phyloP scores from a whole-genome alignment of 2,797 vertebrate genomes.

The Leptodactylus fallax region DNA sequence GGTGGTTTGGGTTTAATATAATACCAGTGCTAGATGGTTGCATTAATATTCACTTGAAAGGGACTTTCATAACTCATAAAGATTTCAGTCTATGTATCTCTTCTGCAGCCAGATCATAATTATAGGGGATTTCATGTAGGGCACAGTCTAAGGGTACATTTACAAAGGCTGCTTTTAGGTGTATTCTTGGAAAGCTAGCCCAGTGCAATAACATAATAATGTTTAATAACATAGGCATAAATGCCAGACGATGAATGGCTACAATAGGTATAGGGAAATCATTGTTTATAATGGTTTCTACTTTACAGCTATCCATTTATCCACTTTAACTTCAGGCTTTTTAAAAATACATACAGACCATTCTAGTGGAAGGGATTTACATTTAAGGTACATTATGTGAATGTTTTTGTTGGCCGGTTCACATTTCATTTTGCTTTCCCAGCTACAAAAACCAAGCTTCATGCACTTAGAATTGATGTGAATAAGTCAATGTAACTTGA shows the following conservation, averaged over 20 bases:
- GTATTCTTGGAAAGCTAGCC: background rate
- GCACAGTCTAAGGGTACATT: background rate
- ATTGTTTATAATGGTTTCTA: constrained; percentile 29
- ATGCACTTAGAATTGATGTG: background rate
- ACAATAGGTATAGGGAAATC: constrained; percentile 8
- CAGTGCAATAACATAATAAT: background rate
- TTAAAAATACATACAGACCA: background rate
- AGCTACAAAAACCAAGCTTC: background rate
- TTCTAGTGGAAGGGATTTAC: background rate
- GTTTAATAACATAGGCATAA: constrained; percentile 31
- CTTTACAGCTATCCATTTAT: constrained; percentile 15
- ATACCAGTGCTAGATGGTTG: background rate
- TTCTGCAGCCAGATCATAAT: constrained; percentile 26
- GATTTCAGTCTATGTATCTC: background rate
- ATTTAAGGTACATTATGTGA: background rate
- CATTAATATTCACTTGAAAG: background rate
- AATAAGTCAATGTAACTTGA: background rate
- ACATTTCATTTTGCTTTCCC: background rate
- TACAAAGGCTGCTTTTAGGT: constrained; percentile 35
- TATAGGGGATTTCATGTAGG: background rate
- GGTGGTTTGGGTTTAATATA: background rate
- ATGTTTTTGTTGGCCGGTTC: background rate
- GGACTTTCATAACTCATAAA: constrained; percentile 19
- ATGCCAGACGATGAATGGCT: constrained; percentile 20
- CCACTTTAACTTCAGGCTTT: background rate